These are phyloP conservation scores for Gymnoscopelus braueri DNA, from an alignment of 2,797 vertebrate genomes.

Conservation along the genomic window DNA sequence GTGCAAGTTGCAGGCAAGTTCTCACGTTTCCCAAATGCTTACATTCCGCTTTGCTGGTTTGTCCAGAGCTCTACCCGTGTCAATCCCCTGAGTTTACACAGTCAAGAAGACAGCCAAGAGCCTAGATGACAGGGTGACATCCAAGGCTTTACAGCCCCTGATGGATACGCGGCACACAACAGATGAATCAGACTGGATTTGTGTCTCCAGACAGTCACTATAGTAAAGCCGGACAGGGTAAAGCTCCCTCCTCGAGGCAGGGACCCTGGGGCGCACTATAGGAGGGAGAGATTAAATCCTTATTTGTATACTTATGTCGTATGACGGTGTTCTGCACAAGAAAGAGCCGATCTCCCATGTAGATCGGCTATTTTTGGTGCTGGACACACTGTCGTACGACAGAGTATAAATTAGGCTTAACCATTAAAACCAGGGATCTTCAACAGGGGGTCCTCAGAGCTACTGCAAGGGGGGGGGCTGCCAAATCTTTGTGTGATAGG, in stretches of 20 bases:
- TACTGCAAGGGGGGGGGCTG: neutral
- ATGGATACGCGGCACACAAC: conserved; percentile 28
- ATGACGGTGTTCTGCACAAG: no score
- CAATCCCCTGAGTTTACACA: conserved; percentile 71
- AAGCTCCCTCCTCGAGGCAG: conserved; percentile 25
- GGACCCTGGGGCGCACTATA: conserved; percentile 18
- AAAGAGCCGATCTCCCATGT: no score
- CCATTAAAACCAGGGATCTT: no score
- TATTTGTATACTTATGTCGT: no score
- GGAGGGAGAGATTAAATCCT: conserved; percentile 4
- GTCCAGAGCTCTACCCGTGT: conserved; percentile 49
- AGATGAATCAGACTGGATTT: conserved; percentile 44
- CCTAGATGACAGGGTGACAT: conserved; percentile 58
- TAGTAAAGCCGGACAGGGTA: conserved; percentile 33
- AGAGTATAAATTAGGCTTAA: no score
- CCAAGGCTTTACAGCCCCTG: conserved; percentile 53
- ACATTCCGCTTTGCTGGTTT: conserved; percentile 72
- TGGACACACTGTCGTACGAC: no score
- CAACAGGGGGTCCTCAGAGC: neutral
- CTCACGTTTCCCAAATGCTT: conserved; percentile 78
- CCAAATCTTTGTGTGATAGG: neutral
- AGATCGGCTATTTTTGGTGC: no score
- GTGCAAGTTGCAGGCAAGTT: conserved; percentile 67
- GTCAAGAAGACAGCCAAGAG: conserved; percentile 39
- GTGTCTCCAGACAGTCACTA: conserved; percentile 40